Percentiles rank a stretch among this genome's conserved stretches.
Conservation (phyloP, 92 coral and sea anemone genomes). For the Paramuricea clavata region DNA sequence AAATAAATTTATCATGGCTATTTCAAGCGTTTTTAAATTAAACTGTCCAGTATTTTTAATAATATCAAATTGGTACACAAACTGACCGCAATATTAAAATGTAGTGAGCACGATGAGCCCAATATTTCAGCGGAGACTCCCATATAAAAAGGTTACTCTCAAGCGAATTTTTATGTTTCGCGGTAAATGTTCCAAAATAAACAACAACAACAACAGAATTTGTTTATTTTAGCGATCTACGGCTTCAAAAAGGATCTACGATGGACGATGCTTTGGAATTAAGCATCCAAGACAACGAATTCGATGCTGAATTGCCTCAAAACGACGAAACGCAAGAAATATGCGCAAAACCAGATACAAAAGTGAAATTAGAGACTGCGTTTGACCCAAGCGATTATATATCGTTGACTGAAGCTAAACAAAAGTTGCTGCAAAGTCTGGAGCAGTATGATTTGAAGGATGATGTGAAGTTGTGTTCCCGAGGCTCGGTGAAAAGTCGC, state of each 20-base stretch:
- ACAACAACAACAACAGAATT: conserved; percentile 6
- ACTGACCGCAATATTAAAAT: background rate
- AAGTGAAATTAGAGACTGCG: background rate
- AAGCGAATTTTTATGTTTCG: background rate
- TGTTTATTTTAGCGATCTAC: background rate
- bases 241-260: background rate
- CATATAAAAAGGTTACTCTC: background rate
- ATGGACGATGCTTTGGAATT: conserved; percentile 40
- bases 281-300: conserved; percentile 32
- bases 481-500: conserved; percentile 30
- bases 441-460: conserved; percentile 1
- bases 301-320: background rate
- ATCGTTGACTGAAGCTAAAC: conserved; percentile 17
- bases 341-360: background rate
- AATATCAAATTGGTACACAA: background rate
- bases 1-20: too few species aligned
- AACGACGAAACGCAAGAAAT: background rate
- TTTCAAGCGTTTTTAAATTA: too few species aligned
- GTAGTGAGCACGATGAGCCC: background rate
- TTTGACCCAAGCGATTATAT: background rate
- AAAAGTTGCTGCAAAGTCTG: conserved; percentile 12
- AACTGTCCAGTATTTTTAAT: too few species aligned
- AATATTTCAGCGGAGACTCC: background rate
- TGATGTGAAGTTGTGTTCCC: background rate
- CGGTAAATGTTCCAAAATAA: background rate